phyloP scores from a whole-genome alignment of 2,797 vertebrate species.

The Acipenser ruthenus region DNA sequence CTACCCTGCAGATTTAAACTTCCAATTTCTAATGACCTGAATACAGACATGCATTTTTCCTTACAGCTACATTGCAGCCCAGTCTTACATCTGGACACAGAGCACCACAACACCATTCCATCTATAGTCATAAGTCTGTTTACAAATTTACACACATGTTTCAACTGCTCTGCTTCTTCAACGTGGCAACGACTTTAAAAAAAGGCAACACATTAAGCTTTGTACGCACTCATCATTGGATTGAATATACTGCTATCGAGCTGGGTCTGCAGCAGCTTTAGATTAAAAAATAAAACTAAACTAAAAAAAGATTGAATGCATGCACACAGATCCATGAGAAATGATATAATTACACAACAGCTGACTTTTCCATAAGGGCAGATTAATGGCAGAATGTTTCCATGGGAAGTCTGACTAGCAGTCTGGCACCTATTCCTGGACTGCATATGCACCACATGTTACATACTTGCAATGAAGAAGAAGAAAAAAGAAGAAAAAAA shows the following conservation, averaged over 20 bases:
- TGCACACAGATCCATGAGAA: conserved; percentile 5
- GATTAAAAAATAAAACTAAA: not conserved
- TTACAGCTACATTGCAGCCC: not conserved
- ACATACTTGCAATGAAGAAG: not conserved
- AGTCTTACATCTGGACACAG: not conserved
- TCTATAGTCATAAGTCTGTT: not conserved
- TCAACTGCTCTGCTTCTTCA: not conserved
- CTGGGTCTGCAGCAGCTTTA: not conserved
- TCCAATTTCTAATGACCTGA: not conserved
- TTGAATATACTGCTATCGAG: not conserved
- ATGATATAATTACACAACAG: not conserved
- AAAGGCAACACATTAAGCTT: not conserved
- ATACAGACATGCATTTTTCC: not conserved
- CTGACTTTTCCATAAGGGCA: conserved; percentile 10
- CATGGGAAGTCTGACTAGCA: not conserved
- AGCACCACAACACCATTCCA: not conserved
- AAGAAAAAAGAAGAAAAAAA: not conserved
- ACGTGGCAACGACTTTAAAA: not conserved
- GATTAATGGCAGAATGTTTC: not conserved
- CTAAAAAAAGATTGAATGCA: conserved; percentile 1
- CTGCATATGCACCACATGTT: not conserved
- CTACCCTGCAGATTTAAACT: not conserved
- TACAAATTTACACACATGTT: not conserved
- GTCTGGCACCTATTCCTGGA: not conserved
- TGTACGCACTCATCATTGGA: not conserved